Evolutionary conservation across 2,888 invertebrate genomes (phyloP).

Genomic region (Ochlodes sylvanus): DNA sequence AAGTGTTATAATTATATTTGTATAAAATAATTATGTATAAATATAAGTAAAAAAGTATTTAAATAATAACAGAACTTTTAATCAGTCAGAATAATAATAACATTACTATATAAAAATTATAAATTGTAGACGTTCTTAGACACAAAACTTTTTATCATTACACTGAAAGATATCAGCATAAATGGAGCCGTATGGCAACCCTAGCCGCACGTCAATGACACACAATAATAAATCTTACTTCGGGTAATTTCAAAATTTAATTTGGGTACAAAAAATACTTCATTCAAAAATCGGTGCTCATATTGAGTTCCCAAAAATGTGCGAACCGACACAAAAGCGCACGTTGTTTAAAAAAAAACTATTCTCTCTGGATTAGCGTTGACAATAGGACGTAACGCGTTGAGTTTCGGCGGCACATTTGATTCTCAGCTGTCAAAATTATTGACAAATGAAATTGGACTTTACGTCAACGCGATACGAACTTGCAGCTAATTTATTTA

Average conservation of each 20-base stretch:
- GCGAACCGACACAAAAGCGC: constrained; percentile 33
- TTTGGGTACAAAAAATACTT: constrained; percentile 34
- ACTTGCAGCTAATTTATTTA: background rate
- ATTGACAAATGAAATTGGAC: constrained; percentile 7
- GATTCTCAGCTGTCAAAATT: background rate
- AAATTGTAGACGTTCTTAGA: no score
- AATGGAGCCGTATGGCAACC: no score
- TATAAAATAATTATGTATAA: no score
- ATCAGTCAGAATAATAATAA: no score
- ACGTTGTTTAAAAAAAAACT: constrained; percentile 37
- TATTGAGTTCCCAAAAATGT: constrained; percentile 41
- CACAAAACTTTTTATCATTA: no score
- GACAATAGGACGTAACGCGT: constrained; percentile 44
- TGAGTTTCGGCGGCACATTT: constrained; percentile 27
- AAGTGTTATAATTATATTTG: no score
- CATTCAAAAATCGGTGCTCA: constrained; percentile 38
- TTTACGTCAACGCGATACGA: background rate
- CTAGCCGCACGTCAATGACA: background rate
- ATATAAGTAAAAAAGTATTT: no score
- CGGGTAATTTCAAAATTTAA: constrained; percentile 40
- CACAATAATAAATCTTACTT: constrained; percentile 38
- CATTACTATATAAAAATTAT: no score
- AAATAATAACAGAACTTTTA: no score
- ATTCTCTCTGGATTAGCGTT: constrained; percentile 50
- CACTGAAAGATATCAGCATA: no score